These are phyloP conservation scores for Numenius phaeopus DNA, from an alignment of 2,797 vertebrate species.

Conservation along the genomic window DNA sequence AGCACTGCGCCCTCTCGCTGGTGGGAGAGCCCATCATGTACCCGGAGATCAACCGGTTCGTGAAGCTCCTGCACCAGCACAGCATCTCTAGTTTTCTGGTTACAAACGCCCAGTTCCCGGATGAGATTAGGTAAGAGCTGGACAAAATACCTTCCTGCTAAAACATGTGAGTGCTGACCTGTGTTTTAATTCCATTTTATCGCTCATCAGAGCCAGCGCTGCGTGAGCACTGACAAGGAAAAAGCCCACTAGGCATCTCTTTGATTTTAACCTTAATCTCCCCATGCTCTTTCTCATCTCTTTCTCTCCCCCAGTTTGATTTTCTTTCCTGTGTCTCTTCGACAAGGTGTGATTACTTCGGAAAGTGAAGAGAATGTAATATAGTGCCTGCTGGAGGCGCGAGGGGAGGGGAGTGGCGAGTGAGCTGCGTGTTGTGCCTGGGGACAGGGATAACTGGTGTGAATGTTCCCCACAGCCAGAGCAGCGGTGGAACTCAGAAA, in stretches of 20 bases:
- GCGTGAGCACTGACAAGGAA: neutral
- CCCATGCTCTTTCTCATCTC: neutral
- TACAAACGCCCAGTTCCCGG: conserved; percentile 94
- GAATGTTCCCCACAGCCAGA: neutral
- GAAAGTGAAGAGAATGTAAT: neutral
- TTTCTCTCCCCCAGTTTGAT: neutral
- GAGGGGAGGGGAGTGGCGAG: neutral
- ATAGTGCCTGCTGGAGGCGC: neutral
- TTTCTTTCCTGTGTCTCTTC: neutral
- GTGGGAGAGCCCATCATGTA: conserved; percentile 99
- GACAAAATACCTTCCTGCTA: neutral
- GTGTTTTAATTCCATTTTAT: neutral
- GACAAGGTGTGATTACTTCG: neutral
- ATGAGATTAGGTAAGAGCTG: conserved; percentile 88
- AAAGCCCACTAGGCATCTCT: neutral
- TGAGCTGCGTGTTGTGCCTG: neutral
- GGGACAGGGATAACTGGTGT: neutral
- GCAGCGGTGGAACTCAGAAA: neutral
- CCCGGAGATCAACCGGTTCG: conserved; percentile 90
- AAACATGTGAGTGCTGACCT: neutral
- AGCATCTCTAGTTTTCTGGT: conserved; percentile 94
- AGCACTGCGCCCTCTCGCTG: conserved; percentile 93
- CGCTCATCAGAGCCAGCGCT: neutral
- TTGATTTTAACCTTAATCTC: neutral
- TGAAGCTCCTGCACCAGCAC: conserved; percentile 87